Evolutionary conservation across 2,797 vertebrate species (phyloP).

Genomic region (Poeciliopsis infans): DNA sequence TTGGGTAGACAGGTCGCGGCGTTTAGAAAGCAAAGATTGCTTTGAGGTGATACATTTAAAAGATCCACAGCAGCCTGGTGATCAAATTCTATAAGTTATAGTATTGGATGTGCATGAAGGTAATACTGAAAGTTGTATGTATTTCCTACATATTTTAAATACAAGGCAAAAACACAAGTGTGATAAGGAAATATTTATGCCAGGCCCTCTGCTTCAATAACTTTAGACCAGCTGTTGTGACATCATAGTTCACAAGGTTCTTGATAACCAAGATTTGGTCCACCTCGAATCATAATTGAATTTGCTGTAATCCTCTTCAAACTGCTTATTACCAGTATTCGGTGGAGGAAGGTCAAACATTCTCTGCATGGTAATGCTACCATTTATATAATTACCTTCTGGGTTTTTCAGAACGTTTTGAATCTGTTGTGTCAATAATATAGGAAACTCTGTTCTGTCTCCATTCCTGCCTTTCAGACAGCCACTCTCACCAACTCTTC

Average conservation of each 20-base stretch:
- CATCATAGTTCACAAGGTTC: background rate
- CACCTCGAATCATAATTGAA: conserved; percentile 1
- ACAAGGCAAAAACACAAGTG: background rate
- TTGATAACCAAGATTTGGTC: background rate
- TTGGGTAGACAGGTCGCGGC: background rate
- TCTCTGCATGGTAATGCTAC: background rate
- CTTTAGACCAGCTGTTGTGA: background rate
- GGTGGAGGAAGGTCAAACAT: background rate
- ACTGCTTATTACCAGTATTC: background rate
- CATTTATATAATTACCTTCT: background rate
- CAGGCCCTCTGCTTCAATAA: background rate
- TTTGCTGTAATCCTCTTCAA: too few relatives aligned
- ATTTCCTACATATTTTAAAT: background rate
- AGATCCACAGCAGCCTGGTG: background rate
- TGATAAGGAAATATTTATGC: background rate
- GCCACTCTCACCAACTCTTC: background rate
- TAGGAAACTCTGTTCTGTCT: background rate
- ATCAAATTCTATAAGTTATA: background rate
- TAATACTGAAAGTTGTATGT: background rate
- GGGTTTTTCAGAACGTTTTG: background rate
- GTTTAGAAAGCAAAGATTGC: background rate
- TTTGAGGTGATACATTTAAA: background rate
- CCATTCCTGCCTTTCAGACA: background rate
- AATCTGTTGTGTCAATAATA: background rate
- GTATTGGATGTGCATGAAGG: background rate